Evolutionary conservation across 2,797 vertebrate species (phyloP).

Genomic region (Clarias platycephalus): DNA sequence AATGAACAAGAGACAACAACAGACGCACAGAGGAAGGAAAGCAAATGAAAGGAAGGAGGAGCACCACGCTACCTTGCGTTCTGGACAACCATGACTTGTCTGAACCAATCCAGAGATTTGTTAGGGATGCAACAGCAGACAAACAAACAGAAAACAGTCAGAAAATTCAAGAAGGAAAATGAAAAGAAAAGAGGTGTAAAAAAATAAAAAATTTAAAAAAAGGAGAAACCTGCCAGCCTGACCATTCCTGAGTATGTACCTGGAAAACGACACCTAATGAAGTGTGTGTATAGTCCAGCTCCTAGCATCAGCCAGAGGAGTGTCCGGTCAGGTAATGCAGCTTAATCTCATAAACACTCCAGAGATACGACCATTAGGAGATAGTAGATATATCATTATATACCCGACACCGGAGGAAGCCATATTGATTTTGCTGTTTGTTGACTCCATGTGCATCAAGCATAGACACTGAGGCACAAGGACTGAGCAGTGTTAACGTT

Average conservation of each 20-base stretch:
- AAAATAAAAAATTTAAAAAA: constrained; percentile 32
- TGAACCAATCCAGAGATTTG: constrained; percentile 86
- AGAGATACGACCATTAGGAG: constrained; percentile 71
- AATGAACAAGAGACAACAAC: constrained; percentile 37
- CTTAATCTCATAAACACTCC: constrained; percentile 71
- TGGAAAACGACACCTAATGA: constrained; percentile 32
- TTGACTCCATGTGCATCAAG: constrained; percentile 47
- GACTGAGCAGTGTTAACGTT: constrained; percentile 37
- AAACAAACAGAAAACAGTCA: constrained; percentile 66
- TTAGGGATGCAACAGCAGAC: constrained; percentile 74
- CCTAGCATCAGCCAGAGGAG: constrained; percentile 34
- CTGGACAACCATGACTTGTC: constrained; percentile 99
- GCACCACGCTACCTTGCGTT: constrained; percentile 96
- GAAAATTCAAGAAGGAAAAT: constrained; percentile 76
- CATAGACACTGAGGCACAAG: constrained; percentile 52
- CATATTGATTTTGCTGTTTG: constrained; percentile 69
- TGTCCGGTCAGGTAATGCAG: constrained; percentile 45
- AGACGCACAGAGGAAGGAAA: constrained; percentile 56
- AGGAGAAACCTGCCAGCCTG: constrained; percentile 64
- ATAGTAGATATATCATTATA: constrained; percentile 75
- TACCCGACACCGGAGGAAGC: constrained; percentile 60
- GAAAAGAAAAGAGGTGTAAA: constrained; percentile 67
- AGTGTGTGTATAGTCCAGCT: constrained; percentile 22
- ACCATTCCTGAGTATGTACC: constrained; percentile 64
- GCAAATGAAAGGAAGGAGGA: constrained; percentile 72